Evolutionary conservation across 2,888 invertebrate genomes (phyloP), one percentile per base, ranked within the genome.

Genomic region (Orchesellides sinensis): DNA sequence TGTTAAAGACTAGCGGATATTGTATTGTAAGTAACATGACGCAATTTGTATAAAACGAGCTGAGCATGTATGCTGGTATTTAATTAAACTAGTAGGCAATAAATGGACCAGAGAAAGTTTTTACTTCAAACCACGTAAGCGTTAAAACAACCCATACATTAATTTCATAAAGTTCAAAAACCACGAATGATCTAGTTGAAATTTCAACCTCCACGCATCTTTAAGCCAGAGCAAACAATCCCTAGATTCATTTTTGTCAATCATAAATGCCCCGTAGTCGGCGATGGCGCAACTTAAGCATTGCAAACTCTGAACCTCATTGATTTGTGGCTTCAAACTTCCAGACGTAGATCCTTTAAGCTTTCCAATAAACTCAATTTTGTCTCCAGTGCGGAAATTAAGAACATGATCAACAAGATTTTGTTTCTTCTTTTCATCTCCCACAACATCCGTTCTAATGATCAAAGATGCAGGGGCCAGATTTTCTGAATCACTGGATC

Each of bases 291-390:
- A 87, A 23, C 80, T 80, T 10, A 86, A 14, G 63, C 87, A 87
- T 61, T 82, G 79, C 23, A 87, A 49, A 10, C 61, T 70, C 56
- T 75, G 79, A 1, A 87, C 69, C 54, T 85, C 25, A 8, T 80
- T 73, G 56, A 88, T 85, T 68, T 84, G 81, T 5, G 88, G 88
- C 59, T 75, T 84, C 19, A 86, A 25, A 10, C 84, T 78, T 14
- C 88, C 88, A 45, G 59, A 61, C 17, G 83, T 80, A 32, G 72
- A 59, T 0, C 40, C 68, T n/a, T 56, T 59, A 6, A 88, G 61
- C 5, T 54, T 66, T 19, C 88, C 88, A 65, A 83, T 61, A 78
- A 88, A 85, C 45, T 85, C 84, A 54, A 88, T 83, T 78, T 27
- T 84, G 49, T 88, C 88, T n/a, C 87, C 87, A 2, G 69, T 47